phyloP scores from a whole-genome alignment of 1,140 invertebrate genomes.

The Ridgeia piscesae region DNA sequence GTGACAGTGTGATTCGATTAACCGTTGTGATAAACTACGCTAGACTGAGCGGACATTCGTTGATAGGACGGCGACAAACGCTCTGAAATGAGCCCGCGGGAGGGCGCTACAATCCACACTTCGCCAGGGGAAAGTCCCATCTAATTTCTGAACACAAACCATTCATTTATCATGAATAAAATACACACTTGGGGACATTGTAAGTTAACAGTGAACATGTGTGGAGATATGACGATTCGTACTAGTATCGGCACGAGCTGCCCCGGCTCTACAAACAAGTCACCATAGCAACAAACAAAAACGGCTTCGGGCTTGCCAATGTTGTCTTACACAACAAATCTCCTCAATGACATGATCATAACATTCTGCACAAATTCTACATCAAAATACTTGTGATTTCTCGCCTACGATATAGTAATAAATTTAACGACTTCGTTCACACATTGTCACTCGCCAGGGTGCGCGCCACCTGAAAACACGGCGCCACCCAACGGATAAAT shows the following conservation, averaged over 20 bases:
- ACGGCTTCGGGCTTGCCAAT: neutral
- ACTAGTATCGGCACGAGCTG: neutral
- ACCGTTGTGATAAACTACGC: neutral
- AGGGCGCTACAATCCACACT: neutral
- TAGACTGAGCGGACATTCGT: neutral
- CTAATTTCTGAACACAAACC: neutral
- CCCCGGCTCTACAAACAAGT: neutral
- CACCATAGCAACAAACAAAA: neutral
- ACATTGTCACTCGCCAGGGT: slow-evolving; percentile 3
- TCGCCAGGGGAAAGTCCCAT: neutral
- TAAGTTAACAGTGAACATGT: neutral
- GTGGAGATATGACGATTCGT: neutral
- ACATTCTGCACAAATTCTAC: slow-evolving; percentile 5
- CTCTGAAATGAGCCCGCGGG: neutral
- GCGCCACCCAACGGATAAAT: neutral
- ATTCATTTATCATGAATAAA: neutral
- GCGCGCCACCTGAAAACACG: neutral
- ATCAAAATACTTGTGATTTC: slow-evolving; percentile 1
- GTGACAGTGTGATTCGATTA: neutral
- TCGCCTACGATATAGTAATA: neutral
- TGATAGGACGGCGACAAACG: neutral
- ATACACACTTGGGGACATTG: neutral
- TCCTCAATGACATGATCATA: neutral
- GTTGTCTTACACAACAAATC: neutral
- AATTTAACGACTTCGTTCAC: neutral